phyloP scores from a whole-genome alignment of 2,888 invertebrate species.

The Leucophora obtusa region DNA sequence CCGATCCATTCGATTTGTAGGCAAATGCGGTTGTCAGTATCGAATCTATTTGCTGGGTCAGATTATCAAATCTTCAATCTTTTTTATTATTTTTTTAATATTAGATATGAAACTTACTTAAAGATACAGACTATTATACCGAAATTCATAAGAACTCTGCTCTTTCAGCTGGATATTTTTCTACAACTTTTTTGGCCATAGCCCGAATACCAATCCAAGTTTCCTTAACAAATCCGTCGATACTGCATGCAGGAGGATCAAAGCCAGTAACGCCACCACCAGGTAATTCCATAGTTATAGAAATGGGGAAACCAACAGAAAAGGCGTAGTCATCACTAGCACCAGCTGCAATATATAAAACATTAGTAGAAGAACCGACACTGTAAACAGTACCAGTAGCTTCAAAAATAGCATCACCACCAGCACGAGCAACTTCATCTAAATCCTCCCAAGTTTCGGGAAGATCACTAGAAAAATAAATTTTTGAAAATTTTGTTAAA shows the following conservation, averaged over 20 bases:
- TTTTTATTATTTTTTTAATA: too few relatives aligned
- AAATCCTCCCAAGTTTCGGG: conserved; percentile 79
- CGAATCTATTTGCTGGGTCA: too few relatives aligned
- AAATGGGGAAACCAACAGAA: conserved; percentile 80
- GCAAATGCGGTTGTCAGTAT: too few relatives aligned
- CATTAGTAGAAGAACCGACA: conserved; percentile 79
- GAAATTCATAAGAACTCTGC: conserved; percentile 15
- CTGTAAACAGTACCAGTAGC: conserved; percentile 75
- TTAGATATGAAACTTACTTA: too few relatives aligned
- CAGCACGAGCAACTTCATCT: conserved; percentile 75
- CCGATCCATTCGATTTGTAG: too few relatives aligned
- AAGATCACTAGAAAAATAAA: conserved; percentile 71
- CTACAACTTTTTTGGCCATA: conserved; percentile 72
- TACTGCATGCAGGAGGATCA: conserved; percentile 80
- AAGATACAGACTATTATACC: too few relatives aligned
- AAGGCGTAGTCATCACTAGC: conserved; percentile 84
- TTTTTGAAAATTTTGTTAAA: too few relatives aligned
- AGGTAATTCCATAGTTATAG: conserved; percentile 84
- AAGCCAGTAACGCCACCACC: conserved; percentile 81
- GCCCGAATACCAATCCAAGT: conserved; percentile 80
- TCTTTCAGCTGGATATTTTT: conserved; percentile 68
- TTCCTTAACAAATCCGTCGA: conserved; percentile 81
- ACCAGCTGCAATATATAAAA: conserved; percentile 80
- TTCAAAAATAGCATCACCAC: conserved; percentile 75
- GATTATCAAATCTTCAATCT: too few relatives aligned